Conservation (phyloP, 92 coral and sea anemone species). For the Ricordea florida region DNA sequence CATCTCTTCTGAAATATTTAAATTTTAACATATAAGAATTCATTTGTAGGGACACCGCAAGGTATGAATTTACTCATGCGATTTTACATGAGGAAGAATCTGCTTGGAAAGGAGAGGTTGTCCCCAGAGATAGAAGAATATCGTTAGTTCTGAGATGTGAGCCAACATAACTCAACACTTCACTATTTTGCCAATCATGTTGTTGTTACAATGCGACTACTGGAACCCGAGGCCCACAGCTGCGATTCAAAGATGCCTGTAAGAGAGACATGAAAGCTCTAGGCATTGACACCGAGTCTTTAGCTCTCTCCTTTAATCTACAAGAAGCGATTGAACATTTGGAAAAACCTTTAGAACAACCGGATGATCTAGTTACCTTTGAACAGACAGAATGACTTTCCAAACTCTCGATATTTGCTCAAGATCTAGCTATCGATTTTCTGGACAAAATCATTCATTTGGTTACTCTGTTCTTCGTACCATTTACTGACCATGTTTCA, state of each 20-base stretch:
- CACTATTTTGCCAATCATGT: not conserved
- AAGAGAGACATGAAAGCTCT: too few species aligned
- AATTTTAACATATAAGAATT: too few species aligned
- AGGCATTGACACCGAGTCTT: too few species aligned
- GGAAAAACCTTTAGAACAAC: not conserved
- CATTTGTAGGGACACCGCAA: conserved; percentile 65
- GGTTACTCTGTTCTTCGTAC: too few species aligned
- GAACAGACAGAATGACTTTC: too few species aligned
- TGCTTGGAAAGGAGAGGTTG: conserved; percentile 73
- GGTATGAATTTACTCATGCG: conserved; percentile 89
- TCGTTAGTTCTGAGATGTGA: conserved; percentile 85
- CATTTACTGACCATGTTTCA: too few species aligned
- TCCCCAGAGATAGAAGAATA: conserved; percentile 81
- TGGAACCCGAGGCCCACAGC: too few species aligned
- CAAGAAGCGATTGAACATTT: not conserved
- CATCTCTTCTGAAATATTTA: not conserved
- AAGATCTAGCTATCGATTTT: too few species aligned
- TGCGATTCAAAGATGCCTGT: too few species aligned
- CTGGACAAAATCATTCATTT: too few species aligned
- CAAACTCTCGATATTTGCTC: too few species aligned
- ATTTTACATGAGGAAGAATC: conserved; percentile 74
- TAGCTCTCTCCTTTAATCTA: not conserved
- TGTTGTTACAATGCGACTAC: too few species aligned
- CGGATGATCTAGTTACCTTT: not conserved
- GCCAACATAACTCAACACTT: conserved; percentile 16